Conservation (phyloP, 2,113 vertebrate genomes). For the Heloderma charlesbogerti region DNA sequence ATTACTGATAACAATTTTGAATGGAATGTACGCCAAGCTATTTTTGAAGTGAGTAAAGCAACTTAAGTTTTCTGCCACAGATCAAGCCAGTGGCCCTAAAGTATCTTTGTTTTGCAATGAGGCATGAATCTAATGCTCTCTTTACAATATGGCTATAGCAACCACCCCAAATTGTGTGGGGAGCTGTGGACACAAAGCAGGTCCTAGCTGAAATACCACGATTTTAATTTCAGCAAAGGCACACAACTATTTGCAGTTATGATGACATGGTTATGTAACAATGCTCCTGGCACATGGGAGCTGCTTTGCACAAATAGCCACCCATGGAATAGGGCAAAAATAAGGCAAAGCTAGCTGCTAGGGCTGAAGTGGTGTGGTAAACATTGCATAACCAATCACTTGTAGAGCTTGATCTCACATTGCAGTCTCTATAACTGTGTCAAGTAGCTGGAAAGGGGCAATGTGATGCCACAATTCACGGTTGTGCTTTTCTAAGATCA, state of each 20-base stretch:
- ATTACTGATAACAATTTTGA: neutral
- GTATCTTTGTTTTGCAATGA: too few species aligned
- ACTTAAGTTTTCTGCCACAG: neutral
- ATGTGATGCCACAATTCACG: neutral
- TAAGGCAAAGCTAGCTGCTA: neutral
- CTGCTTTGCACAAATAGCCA: neutral
- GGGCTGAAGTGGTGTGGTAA: neutral
- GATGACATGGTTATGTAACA: neutral
- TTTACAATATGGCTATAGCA: neutral
- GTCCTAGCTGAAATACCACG: neutral
- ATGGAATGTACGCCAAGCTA: neutral
- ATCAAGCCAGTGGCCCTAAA: neutral
- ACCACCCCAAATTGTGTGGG: neutral
- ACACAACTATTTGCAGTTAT: neutral
- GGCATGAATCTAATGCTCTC: neutral
- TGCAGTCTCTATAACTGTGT: too few species aligned
- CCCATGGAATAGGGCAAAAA: neutral
- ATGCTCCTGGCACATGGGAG: neutral
- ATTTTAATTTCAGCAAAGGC: neutral
- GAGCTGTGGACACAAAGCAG: neutral
- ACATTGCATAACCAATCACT: neutral
- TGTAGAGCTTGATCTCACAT: fast-evolving
- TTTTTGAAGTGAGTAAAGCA: neutral
- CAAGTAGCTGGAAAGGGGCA: neutral
- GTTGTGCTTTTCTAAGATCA: neutral